Evolutionary conservation across 2,888 invertebrate species (phyloP).

Genomic region (Daptonema setosum): DNA sequence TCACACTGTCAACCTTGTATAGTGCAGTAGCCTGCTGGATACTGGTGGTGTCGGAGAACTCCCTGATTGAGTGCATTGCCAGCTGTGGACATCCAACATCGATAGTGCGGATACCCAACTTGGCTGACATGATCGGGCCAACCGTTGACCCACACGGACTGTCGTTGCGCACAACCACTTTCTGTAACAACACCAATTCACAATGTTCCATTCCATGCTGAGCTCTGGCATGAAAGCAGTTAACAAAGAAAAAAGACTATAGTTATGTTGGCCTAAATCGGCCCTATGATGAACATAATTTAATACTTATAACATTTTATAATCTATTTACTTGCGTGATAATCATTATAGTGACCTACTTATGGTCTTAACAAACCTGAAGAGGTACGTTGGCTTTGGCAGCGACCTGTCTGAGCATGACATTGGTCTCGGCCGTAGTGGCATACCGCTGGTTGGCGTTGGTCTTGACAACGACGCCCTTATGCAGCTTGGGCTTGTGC

Average conservation of each 20-base stretch:
- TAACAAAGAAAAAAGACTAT: neutral
- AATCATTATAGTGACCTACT: too few relatives aligned
- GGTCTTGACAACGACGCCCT: conserved; percentile 22
- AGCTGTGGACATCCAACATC: conserved; percentile 35
- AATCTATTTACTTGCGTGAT: too few relatives aligned
- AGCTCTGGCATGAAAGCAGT: too few relatives aligned
- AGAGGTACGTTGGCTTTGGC: conserved; percentile 29
- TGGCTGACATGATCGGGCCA: conserved; percentile 35
- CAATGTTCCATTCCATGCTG: neutral
- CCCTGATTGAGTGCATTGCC: conserved; percentile 36
- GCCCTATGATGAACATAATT: too few relatives aligned
- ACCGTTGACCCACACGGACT: conserved; percentile 35
- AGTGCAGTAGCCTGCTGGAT: conserved; percentile 29
- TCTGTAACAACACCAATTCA: conserved; percentile 18
- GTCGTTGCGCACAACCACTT: conserved; percentile 34
- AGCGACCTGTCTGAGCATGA: conserved; percentile 33
- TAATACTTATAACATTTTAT: too few relatives aligned
- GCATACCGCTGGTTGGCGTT: conserved; percentile 36
- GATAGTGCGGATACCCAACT: conserved; percentile 33
- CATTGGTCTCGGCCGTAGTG: conserved; percentile 32
- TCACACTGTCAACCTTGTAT: too few relatives aligned
- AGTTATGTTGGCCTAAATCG: neutral
- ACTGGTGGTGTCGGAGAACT: conserved; percentile 31
- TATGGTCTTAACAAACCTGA: conserved; percentile 27
- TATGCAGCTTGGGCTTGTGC: conserved; percentile 24